These are phyloP conservation scores for Coelopa pilipes DNA, from an alignment of 2,888 invertebrate genomes.

Conservation along the genomic window DNA sequence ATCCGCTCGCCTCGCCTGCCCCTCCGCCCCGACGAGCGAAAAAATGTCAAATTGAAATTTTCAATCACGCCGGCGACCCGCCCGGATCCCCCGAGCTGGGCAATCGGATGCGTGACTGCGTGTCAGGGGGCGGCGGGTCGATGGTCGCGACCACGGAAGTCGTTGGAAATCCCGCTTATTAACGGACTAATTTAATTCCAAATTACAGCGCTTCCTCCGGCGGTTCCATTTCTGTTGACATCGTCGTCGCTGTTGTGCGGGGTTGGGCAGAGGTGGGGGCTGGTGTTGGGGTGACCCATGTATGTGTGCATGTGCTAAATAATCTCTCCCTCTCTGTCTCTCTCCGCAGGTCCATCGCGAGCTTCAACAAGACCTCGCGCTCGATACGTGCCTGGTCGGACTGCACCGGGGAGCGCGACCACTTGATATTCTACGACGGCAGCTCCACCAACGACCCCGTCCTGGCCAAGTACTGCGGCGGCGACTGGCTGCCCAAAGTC, in stretches of 20 bases:
- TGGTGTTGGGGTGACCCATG: not conserved
- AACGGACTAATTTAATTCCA: constrained; percentile 43
- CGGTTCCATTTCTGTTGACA: not conserved
- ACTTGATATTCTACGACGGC: constrained; percentile 88
- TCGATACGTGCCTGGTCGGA: constrained; percentile 83
- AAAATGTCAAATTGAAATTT: constrained; percentile 26
- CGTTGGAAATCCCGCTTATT: constrained; percentile 22
- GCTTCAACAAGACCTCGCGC: constrained; percentile 77
- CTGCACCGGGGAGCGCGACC: constrained; percentile 84
- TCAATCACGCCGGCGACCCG: constrained; percentile 22
- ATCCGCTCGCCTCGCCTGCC: no score
- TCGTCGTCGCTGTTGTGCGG: not conserved
- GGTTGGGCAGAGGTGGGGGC: not conserved
- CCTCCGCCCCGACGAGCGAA: not conserved
- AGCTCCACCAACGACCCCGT: constrained; percentile 84
- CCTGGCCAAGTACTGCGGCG: constrained; percentile 87
- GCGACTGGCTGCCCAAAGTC: constrained; percentile 84
- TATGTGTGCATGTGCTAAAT: constrained; percentile 12
- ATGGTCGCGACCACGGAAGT: not conserved
- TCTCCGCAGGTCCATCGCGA: constrained; percentile 66
- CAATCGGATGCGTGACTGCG: constrained; percentile 4
- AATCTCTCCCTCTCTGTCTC: constrained; percentile 23
- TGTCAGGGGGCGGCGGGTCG: not conserved
- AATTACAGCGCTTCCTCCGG: constrained; percentile 18
- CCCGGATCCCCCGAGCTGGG: not conserved